These are phyloP conservation scores for Chymomyza costata DNA, from an alignment of 1,140 invertebrate genomes.

Conservation along the genomic window DNA sequence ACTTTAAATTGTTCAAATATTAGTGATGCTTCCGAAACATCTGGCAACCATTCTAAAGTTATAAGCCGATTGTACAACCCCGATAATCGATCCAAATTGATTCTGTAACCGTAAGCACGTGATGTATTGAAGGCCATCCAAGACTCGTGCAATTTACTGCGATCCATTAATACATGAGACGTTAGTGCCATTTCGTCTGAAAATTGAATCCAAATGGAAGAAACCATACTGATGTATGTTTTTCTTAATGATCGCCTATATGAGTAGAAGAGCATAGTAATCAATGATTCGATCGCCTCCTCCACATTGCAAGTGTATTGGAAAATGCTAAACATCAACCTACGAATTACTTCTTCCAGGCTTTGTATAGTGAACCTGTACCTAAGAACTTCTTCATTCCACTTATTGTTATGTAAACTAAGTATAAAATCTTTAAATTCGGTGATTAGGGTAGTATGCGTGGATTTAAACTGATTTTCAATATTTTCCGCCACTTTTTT, in stretches of 20 bases:
- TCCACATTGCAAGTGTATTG: slow-evolving; percentile 82
- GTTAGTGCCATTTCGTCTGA: slow-evolving; percentile 83
- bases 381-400: slow-evolving; percentile 83
- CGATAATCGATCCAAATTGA: slow-evolving; percentile 44
- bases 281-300: slow-evolving; percentile 82
- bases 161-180: slow-evolving; percentile 82
- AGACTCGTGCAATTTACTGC: slow-evolving; percentile 79
- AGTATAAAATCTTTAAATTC: slow-evolving; percentile 81
- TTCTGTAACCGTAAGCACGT: slow-evolving; percentile 34
- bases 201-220: slow-evolving; percentile 83
- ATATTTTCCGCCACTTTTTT: slow-evolving; percentile 83
- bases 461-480: slow-evolving; percentile 83
- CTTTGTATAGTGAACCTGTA: slow-evolving; percentile 81
- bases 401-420: slow-evolving; percentile 79
- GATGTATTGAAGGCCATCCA: slow-evolving; percentile 84
- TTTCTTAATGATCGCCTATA: slow-evolving; percentile 80
- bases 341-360: slow-evolving; percentile 83
- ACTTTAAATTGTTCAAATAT: slow-evolving; percentile 36
- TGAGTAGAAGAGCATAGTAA: slow-evolving; percentile 82
- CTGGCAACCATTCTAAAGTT: slow-evolving; percentile 53
- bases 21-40: slow-evolving; percentile 30
- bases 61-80: slow-evolving; percentile 45
- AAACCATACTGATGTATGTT: slow-evolving; percentile 80
- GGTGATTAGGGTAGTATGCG: slow-evolving; percentile 79
- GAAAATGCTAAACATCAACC: slow-evolving; percentile 82